These are phyloP conservation scores for Calameuta idolon DNA, from an alignment of 2,888 invertebrate genomes.

Conservation along the genomic window DNA sequence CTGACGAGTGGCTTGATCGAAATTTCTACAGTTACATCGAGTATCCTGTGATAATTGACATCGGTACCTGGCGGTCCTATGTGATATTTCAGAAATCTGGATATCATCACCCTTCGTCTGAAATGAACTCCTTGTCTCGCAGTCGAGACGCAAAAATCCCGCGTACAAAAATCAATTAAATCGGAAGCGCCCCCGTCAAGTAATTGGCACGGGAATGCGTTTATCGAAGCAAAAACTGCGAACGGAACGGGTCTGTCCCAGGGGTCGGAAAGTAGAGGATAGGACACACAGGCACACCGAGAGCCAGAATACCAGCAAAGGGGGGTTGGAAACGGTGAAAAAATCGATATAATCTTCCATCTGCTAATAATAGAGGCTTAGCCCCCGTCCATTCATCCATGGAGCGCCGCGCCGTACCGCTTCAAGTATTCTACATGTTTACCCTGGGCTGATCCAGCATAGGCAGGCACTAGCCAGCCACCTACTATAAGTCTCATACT, in stretches of 20 bases:
- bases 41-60: background rate
- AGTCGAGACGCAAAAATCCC: background rate
- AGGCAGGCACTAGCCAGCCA: slow-evolving; percentile 19
- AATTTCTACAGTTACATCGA: background rate
- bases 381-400: slow-evolving; percentile 52
- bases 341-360: slow-evolving; percentile 65
- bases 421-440: slow-evolving; percentile 3
- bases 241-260: slow-evolving; percentile 42
- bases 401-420: slow-evolving; percentile 28
- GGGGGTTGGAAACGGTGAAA: slow-evolving; percentile 35
- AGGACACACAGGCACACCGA: slow-evolving; percentile 18
- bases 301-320: slow-evolving; percentile 15
- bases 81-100: background rate
- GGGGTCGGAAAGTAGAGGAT: slow-evolving; percentile 36
- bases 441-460: slow-evolving; percentile 33
- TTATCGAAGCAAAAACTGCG: slow-evolving; percentile 60
- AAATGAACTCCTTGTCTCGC: background rate
- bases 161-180: slow-evolving; percentile 61
- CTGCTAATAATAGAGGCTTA: slow-evolving; percentile 64
- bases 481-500: slow-evolving; percentile 17
- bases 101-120: background rate
- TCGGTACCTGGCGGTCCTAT: background rate
- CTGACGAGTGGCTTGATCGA: background rate
- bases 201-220: slow-evolving; percentile 63
- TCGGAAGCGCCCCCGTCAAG: slow-evolving; percentile 48